These are phyloP conservation scores for Rhynchonema sp. DNA, from an alignment of 2,888 invertebrate species.

Conservation along the genomic window DNA sequence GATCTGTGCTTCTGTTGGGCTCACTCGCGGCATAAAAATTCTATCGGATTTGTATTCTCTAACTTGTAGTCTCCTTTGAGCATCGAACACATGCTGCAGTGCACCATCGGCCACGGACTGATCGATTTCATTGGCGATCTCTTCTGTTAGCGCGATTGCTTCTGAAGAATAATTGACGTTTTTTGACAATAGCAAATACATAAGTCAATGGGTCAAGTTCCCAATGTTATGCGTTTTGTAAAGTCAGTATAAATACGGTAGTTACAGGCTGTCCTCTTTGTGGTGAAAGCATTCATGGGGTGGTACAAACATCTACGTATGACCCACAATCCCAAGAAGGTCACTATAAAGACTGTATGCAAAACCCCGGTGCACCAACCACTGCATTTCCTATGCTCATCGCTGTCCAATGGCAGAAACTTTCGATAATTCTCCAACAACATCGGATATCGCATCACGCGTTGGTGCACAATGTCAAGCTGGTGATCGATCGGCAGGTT, in stretches of 20 bases:
- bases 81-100: not conserved
- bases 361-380: not conserved
- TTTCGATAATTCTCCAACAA: slow-evolving; percentile 6
- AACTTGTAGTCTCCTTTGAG: not conserved
- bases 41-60: too few relatives aligned
- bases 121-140: not conserved
- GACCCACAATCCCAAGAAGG: too few relatives aligned
- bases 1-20: too few relatives aligned
- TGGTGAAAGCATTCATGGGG: too few relatives aligned
- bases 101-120: not conserved
- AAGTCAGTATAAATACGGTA: too few relatives aligned
- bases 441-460: slow-evolving; percentile 6
- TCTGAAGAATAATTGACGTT: not conserved
- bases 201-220: too few relatives aligned
- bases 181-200: too few relatives aligned
- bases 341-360: too few relatives aligned
- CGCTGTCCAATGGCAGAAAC: not conserved
- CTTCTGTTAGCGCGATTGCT: not conserved
- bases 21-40: too few relatives aligned
- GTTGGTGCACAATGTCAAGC: slow-evolving; percentile 9
- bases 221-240: too few relatives aligned
- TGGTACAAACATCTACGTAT: too few relatives aligned
- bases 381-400: not conserved
- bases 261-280: too few relatives aligned
- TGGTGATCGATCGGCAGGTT: not conserved